phyloP scores from a whole-genome alignment of 2,797 vertebrate genomes.

The Limosa lapponica region DNA sequence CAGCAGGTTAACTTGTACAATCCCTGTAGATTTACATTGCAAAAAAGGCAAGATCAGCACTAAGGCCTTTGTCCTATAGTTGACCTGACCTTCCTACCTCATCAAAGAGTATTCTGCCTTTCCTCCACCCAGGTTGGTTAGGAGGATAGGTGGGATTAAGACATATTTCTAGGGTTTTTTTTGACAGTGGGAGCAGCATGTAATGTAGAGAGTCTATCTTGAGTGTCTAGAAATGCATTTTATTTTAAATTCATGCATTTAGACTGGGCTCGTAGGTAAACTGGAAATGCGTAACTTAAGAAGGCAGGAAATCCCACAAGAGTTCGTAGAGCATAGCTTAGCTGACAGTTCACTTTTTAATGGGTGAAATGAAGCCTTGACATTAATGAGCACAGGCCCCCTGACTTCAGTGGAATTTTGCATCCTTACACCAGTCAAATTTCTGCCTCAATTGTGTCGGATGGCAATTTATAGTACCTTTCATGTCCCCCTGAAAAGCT shows the following conservation, averaged over 20 bases:
- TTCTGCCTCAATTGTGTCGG: constrained; percentile 25
- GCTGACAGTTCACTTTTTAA: constrained; percentile 60
- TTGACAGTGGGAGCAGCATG: background rate
- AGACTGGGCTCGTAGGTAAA: background rate
- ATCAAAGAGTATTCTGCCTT: background rate
- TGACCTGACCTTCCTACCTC: background rate
- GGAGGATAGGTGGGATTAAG: background rate
- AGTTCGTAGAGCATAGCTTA: constrained; percentile 21
- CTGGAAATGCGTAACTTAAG: constrained; percentile 34
- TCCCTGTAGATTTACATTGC: background rate
- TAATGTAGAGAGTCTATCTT: background rate
- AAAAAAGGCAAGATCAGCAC: background rate
- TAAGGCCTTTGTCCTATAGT: background rate
- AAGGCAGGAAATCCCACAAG: constrained; percentile 52
- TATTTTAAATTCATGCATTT: background rate
- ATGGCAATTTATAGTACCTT: constrained; percentile 41
- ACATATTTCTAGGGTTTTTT: background rate
- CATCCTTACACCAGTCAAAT: constrained; percentile 15
- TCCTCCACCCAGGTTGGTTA: background rate
- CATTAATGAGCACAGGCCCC: constrained; percentile 33
- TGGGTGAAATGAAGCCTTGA: constrained; percentile 55
- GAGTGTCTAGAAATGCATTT: background rate
- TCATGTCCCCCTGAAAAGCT: constrained; percentile 40
- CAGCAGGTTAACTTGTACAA: background rate
- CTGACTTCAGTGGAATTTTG: constrained; percentile 50